A percentile compares a stretch with the other conserved stretches of the same genome.
Evolutionary conservation across 2,113 vertebrate species (phyloP).

Genomic region (Pipa parva): DNA sequence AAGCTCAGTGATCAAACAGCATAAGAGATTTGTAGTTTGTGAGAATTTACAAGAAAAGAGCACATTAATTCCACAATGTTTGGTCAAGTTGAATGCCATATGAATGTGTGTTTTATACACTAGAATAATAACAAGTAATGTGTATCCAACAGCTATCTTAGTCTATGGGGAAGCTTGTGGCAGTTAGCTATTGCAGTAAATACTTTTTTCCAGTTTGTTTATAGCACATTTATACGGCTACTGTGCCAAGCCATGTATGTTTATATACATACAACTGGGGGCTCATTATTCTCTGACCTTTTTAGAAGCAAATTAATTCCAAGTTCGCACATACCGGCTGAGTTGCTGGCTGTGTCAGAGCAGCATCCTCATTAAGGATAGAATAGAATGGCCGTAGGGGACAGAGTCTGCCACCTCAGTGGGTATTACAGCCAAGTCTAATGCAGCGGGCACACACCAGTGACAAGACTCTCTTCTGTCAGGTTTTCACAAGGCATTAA

Average conservation of each 20-base stretch:
- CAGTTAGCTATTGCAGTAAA: not conserved
- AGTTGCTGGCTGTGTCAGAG: conserved; percentile 67
- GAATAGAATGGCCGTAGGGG: conserved; percentile 64
- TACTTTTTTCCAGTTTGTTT: not conserved
- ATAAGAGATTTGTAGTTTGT: too few species aligned
- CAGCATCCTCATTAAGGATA: conserved; percentile 64
- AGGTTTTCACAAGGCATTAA: conserved; percentile 68
- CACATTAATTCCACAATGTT: too few species aligned
- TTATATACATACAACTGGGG: conserved; percentile 28
- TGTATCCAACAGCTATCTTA: not conserved
- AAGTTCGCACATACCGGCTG: conserved; percentile 68
- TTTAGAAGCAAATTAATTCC: conserved; percentile 69
- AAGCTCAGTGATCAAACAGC: too few species aligned
- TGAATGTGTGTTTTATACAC: not conserved
- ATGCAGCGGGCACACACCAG: conserved; percentile 58
- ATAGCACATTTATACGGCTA: not conserved
- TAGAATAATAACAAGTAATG: not conserved
- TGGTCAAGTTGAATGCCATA: not conserved
- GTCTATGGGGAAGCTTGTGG: not conserved
- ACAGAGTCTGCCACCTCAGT: conserved; percentile 68
- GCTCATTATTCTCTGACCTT: conserved; percentile 69
- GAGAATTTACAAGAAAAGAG: too few species aligned
- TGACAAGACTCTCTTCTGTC: conserved; percentile 66
- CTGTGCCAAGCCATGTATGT: conserved; percentile 5
- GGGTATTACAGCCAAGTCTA: conserved; percentile 56